These are phyloP conservation scores for Dreissena polymorpha DNA, from an alignment of 1,140 invertebrate species.

Conservation along the genomic window DNA sequence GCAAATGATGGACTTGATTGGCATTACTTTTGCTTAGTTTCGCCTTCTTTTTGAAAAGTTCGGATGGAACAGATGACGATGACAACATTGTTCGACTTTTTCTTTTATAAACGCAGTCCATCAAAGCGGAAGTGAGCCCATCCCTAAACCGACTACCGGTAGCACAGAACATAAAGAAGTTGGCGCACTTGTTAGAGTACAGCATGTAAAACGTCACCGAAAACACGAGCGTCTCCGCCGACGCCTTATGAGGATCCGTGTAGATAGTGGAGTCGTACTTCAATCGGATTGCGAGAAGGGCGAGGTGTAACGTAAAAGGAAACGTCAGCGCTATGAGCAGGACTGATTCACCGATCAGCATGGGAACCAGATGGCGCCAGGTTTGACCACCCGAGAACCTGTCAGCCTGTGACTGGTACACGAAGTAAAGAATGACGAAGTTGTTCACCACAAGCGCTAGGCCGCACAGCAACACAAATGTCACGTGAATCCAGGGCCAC, in stretches of 20 bases:
- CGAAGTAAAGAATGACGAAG: constrained; percentile 59
- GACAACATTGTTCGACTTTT: not conserved
- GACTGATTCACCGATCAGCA: constrained; percentile 69
- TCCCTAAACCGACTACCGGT: constrained; percentile 65
- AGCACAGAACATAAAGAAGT: constrained; percentile 66
- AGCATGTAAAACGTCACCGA: constrained; percentile 69
- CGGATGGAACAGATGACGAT: not conserved
- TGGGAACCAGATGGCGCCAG: constrained; percentile 45
- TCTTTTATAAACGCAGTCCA: constrained; percentile 9
- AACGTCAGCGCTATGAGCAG: constrained; percentile 65
- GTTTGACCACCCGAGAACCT: constrained; percentile 9
- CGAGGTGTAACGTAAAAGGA: constrained; percentile 66
- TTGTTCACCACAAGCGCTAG: constrained; percentile 64
- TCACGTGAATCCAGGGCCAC: constrained; percentile 68
- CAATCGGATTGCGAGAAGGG: constrained; percentile 45
- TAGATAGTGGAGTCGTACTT: constrained; percentile 55
- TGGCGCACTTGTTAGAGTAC: constrained; percentile 71
- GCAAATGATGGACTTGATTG: too few species aligned
- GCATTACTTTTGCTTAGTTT: too few species aligned
- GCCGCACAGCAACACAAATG: constrained; percentile 61
- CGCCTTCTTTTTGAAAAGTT: too few species aligned
- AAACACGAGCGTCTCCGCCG: constrained; percentile 60
- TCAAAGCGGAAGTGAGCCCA: constrained; percentile 31
- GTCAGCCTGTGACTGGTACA: constrained; percentile 55
- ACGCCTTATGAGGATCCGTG: constrained; percentile 44